phyloP scores from a whole-genome alignment of 2,113 vertebrate genomes.

The Porphyrio hochstetteri region DNA sequence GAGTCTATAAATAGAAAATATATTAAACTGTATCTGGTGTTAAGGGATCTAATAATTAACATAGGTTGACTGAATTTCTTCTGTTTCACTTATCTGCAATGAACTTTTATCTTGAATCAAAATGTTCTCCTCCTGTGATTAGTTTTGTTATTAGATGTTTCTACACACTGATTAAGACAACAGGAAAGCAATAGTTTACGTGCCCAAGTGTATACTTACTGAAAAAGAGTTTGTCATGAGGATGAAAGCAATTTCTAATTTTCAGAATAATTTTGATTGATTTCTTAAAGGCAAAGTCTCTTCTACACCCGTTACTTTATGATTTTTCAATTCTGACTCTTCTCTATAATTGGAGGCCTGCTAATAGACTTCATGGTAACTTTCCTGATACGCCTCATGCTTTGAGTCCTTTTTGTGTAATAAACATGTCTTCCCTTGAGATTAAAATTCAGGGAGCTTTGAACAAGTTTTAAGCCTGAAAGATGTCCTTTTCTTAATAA shows the following conservation, averaged over 20 bases:
- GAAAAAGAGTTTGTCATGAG: neutral
- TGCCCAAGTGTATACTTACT: neutral
- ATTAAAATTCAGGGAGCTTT: neutral
- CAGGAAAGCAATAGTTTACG: neutral
- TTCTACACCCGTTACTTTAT: neutral
- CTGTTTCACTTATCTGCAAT: neutral
- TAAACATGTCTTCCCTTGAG: neutral
- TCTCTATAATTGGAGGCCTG: neutral
- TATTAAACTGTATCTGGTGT: constrained; percentile 14
- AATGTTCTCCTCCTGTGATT: neutral
- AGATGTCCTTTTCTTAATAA: neutral
- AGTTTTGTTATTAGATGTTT: neutral
- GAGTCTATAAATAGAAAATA: constrained; percentile 11
- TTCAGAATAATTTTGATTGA: neutral
- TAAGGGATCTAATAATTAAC: constrained; percentile 11
- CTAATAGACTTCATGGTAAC: neutral
- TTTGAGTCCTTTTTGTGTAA: neutral
- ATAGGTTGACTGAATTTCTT: neutral
- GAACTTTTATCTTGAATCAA: constrained; percentile 1
- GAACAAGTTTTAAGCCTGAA: neutral
- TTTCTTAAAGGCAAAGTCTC: neutral
- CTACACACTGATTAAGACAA: neutral
- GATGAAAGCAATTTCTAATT: constrained; percentile 4
- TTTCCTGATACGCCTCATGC: neutral
- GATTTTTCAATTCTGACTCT: neutral